Percentiles rank a stretch among this genome's conserved stretches.
phyloP scores from a whole-genome alignment of 2,113 vertebrate genomes.

The Aramus guarauna region DNA sequence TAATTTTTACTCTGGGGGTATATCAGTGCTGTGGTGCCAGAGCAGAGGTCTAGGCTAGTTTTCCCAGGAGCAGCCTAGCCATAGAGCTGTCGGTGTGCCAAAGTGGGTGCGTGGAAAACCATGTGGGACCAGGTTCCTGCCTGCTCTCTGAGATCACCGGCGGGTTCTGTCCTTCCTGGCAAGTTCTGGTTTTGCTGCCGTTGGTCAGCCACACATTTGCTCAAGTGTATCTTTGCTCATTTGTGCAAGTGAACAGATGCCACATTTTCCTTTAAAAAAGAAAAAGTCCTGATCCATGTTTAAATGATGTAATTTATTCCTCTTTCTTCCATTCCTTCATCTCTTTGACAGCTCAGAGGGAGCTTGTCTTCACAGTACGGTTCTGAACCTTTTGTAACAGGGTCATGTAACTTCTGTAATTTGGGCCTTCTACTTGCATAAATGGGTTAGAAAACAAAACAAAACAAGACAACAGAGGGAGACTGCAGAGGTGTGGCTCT shows the following conservation, averaged over 20 bases:
- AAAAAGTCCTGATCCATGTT: not conserved
- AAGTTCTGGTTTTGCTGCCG: not conserved
- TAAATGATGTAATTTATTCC: not conserved
- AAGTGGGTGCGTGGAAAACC: accelerated
- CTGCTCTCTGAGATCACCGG: accelerated
- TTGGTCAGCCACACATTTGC: not conserved
- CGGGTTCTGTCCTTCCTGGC: not conserved
- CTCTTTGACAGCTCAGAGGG: not conserved
- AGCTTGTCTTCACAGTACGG: not conserved
- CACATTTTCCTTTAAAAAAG: not conserved
- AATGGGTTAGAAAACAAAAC: not conserved
- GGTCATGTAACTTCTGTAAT: not conserved
- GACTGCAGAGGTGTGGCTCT: not conserved
- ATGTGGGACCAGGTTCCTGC: not conserved
- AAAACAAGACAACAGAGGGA: not conserved
- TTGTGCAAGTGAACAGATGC: not conserved
- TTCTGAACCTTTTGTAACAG: not conserved
- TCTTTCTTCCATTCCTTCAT: not conserved
- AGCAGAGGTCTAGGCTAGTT: not conserved
- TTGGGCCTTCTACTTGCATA: not conserved
- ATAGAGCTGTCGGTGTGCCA: accelerated
- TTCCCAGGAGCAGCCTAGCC: not conserved
- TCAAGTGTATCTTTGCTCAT: not conserved
- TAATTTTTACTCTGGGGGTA: accelerated
- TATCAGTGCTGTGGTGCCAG: not conserved